Evolutionary conservation across 2,797 vertebrate species (phyloP), one percentile per base, ranked within the genome.

Genomic region (Myotis findleyi): DNA sequence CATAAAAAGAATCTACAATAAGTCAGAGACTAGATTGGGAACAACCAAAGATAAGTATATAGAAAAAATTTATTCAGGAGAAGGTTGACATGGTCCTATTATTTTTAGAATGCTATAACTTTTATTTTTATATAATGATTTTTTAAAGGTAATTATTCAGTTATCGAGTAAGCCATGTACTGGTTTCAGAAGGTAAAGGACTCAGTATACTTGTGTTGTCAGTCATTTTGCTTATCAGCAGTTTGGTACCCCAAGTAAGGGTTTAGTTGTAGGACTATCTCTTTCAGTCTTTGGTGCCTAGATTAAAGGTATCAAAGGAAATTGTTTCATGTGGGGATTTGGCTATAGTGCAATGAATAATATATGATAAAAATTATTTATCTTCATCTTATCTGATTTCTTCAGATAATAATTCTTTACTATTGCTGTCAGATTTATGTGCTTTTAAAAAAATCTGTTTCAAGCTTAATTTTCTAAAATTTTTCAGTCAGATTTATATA

Each of bases 401-500:
- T 94, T 94, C 51, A 92, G n/a, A 62, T 92, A 89, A 51, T 90
- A 87, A 87, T 25, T 87, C 80, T 96, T 3, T 90, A 87, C 84
- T 93, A 57, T 71, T 96, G 71, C 86, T 93, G 23, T 92, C 83
- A 93, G 59, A 94, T 89, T 84, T 96, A 25, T 94, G 62, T 96
- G 82, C 73, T 93, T 93, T 95, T 30, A 23, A 59, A 92, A 84
- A 82, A 87, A 64, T 83, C 57, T 82, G 27, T 94, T 96, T 89
- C 25, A 51, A 95, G 55, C 75, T 86, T 91, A 93, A 88, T 93
- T 95, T 94, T 96, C 51, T 91, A 51, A 14, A 91, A 25, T 82
- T 88, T 96, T 96, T 30, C 27, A 51, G 51, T 95, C 81, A 91
- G 41, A 96, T 95, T 94, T 94, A 51, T 88, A 38, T 96, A 71